Base-by-base conservation (phyloP, 2,797 vertebrate genomes). In the Spheniscus humboldti region DNA sequence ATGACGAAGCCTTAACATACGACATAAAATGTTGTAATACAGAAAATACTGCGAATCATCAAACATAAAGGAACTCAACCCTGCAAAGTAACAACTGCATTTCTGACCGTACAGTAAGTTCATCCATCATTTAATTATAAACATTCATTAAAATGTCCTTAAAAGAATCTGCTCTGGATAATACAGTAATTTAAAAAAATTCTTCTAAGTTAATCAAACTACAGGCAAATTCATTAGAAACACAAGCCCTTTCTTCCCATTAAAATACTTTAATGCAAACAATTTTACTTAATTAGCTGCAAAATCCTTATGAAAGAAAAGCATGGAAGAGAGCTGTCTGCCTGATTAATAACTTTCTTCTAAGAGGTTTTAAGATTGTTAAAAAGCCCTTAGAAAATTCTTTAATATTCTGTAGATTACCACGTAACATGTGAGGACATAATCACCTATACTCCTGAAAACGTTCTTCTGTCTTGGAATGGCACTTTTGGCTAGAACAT, bases 41-140 rank as follows among this genome's bases (percentile, higher is more conserved):
- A 79, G 55, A 94, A 75, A 90, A 73, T 64, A 92, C 33, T 35
- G 63, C 81, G 87, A 78, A 37, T 68, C 74, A 69, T 71, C 43
- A 71, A 73, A 72, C 50, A 62, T 16, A 63, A 91, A 91, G 63
- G 17, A 95, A 79, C 12, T 72, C 57, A 71, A 47, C 13, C 56
- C 41, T 81, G 39, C 24, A 67, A 74, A 73, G 30, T 23, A 73
- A 41, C 5, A 56, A 13, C 30, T 41, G 33, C 16, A 8, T 64
- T 91, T 81, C 74, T 64, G 20, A 82, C 24, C 20, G 13, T 9
- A 53, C 2, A 11, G 33, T 18, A 57, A 24, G 23, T 50, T 67
- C 30, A n/a, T 39, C 43, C 55, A 39, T 10, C 12, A 20, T 73
- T 86, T 50, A 20, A 57, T 69, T 45, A 33, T 19, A 86, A 84